A percentile compares a stretch with the other conserved stretches of the same genome.
These are phyloP conservation scores for Amyelois transitella DNA, from an alignment of 1,140 invertebrate species.

Conservation along the genomic window DNA sequence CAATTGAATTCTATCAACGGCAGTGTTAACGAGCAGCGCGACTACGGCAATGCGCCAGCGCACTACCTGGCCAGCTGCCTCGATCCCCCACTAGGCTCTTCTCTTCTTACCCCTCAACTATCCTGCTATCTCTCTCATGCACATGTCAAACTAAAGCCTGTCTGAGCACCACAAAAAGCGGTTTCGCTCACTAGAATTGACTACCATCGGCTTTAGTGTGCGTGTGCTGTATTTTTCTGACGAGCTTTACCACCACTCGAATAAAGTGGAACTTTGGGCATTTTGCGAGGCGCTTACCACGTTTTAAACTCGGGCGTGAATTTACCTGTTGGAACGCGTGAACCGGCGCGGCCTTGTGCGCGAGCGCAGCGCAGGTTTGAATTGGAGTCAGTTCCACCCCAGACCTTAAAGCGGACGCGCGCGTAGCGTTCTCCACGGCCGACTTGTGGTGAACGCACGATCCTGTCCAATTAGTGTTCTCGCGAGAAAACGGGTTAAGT, in stretches of 20 bases:
- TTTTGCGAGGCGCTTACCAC: constrained; percentile 38
- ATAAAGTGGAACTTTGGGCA: constrained; percentile 41
- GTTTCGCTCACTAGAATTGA: constrained; percentile 57
- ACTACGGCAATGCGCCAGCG: constrained; percentile 51
- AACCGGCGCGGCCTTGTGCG: constrained; percentile 71
- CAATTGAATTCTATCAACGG: constrained; percentile 55
- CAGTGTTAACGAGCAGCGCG: constrained; percentile 62
- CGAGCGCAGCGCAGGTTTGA: constrained; percentile 68
- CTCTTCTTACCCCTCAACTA: constrained; percentile 44
- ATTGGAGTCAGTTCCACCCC: constrained; percentile 63
- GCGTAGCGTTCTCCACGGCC: constrained; percentile 35
- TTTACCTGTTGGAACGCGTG: constrained; percentile 73
- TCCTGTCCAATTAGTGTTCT: constrained; percentile 68
- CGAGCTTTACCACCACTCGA: constrained; percentile 31
- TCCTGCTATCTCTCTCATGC: constrained; percentile 47
- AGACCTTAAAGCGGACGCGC: constrained; percentile 54
- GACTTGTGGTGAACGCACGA: constrained; percentile 44
- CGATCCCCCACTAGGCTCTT: constrained; percentile 51
- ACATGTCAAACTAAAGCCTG: constrained; percentile 50
- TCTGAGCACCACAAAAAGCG: constrained; percentile 63
- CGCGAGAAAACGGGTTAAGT: constrained; percentile 68
- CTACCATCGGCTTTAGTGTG: constrained; percentile 41
- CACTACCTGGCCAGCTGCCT: constrained; percentile 69
- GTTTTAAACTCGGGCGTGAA: constrained; percentile 36
- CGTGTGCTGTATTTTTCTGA: constrained; percentile 60